Evolutionary conservation across 2,113 vertebrate genomes (phyloP), one percentile per base, ranked within the genome.

Genomic region (Psilopogon haemacephalus): DNA sequence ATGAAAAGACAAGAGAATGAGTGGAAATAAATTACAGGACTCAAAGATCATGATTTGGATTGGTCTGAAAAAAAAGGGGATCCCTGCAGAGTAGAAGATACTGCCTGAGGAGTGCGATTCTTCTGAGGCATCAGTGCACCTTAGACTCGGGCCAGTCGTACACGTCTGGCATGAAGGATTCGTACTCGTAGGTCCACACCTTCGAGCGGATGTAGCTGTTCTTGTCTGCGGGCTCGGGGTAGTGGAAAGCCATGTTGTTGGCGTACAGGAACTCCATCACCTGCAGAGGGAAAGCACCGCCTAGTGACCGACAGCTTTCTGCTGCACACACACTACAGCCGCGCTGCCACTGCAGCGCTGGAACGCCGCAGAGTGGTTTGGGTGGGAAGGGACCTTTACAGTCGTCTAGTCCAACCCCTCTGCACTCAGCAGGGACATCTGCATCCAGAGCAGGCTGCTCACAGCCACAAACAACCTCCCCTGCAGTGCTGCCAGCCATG

Each of bases 181-280:
- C 99, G 1, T 99, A 99, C 19, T 98, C 86, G 8, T 98, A 99
- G 95, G 95, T 96, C 99, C 99, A 99, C 26, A 99, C 94, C 80
- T 98, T 98, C 8, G 98, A 97, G 15, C 97, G 97, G 30, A 99
- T 90, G 68, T 98, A 98, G 4, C 82, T 56, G 32, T 96, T 96
- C 97, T 99, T 99, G 96, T 99, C 98, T 56, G 97, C 17, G 1
- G 99, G 99, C 87, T 99, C 99, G 8, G 99, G 99, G 96, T 99
- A 99, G 52, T 98, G 98, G 96, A 99, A 99, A 3, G 99, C 99
- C 98, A 99, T 99, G 79, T 98, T 98, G 76, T 99, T 99, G 63
- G 98, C 97, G 19, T 99, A 99, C 33, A 99, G 96, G 80, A 97
- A 99, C 89, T 99, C 98, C 97, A 98, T 95, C 84, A 99, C 98